Base-by-base conservation (phyloP, 2,888 invertebrate species). In the Pandemis cinnamomeana region DNA sequence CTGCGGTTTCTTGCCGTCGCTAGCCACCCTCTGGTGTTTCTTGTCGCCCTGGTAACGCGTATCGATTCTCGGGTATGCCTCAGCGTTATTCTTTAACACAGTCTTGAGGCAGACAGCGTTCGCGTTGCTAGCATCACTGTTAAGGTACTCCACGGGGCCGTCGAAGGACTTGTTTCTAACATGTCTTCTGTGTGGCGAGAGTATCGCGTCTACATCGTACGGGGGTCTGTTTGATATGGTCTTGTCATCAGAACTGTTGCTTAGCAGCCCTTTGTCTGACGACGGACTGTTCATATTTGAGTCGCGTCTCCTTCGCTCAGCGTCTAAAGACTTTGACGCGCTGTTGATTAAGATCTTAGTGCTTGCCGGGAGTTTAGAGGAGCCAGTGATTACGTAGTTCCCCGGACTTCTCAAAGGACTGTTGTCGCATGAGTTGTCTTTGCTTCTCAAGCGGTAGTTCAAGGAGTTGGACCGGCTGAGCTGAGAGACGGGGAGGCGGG, bases 111-210 rank as follows among this genome's bases (percentile, higher is more conserved):
- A 89, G 0, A 93, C 92, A 0, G 83, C 79, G 61, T 91, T 92
- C 6, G 90, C 90, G 76, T 92, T 93, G 68, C 81, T 88, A 0
- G 85, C 64, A 48, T 95, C 91, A 76, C 90, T 92, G 53, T 90
- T 88, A 13, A 90, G 88, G 7, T 89, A 85, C 75, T 90, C 88
- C 0, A 87, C 87, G n/a, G 89, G 82, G 69, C 89, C 91, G 53
- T 95, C 95, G 62, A 95, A 90, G 1, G 95, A 94, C 78, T 94
- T 94, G 85, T 95, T 95, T 58, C 95, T 86, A 8, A 91, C 79
- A 82, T 95, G 95, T 77, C 94, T 94, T 78, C 94, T 94, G 76
- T 89, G 93, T 72, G 89, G 95, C 78, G 87, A 93, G n/a, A 89
- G 72, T 5, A 91, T 87, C 0, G 87, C 83, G 6, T 90, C 86